phyloP scores from a whole-genome alignment of 2,888 invertebrate species.

The Limnephilus auricula region DNA sequence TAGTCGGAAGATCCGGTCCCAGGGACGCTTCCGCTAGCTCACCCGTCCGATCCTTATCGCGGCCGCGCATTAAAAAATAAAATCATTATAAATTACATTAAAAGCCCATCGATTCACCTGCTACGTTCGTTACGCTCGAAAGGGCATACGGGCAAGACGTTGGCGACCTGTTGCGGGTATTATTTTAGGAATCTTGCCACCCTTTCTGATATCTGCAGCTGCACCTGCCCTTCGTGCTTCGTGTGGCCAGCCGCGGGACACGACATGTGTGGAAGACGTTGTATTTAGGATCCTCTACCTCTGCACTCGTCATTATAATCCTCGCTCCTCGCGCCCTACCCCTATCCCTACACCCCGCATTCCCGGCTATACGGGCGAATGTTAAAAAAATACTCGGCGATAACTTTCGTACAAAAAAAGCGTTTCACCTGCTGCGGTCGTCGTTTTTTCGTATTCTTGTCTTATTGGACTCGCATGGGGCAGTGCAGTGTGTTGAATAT shows the following conservation, averaged over 20 bases:
- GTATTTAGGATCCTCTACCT: slow-evolving; percentile 10
- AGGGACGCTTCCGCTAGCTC: slow-evolving; percentile 54
- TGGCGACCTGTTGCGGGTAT: slow-evolving; percentile 47
- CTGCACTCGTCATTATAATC: slow-evolving; percentile 16
- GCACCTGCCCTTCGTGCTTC: slow-evolving; percentile 50
- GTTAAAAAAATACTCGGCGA: slow-evolving; percentile 49
- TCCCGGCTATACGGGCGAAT: slow-evolving; percentile 50
- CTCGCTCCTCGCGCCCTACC: background rate
- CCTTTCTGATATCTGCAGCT: background rate
- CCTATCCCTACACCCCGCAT: background rate
- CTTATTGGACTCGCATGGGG: slow-evolving; percentile 21
- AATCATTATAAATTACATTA: slow-evolving; percentile 62
- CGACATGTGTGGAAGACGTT: slow-evolving; percentile 61
- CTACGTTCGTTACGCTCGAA: slow-evolving; percentile 64
- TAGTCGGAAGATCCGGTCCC: slow-evolving; percentile 64
- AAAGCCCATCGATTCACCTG: slow-evolving; percentile 64
- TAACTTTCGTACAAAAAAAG: slow-evolving; percentile 51
- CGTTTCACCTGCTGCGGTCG: slow-evolving; percentile 54
- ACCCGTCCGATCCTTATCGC: slow-evolving; percentile 56
- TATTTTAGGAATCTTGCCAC: slow-evolving; percentile 33
- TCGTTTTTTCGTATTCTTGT: slow-evolving; percentile 48
- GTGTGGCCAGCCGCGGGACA: slow-evolving; percentile 13
- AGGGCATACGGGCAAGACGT: slow-evolving; percentile 64
- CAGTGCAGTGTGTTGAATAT: slow-evolving; percentile 45
- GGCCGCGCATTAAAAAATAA: slow-evolving; percentile 57